Percentiles rank a stretch among this genome's conserved stretches.
Conservation (phyloP, 1,140 invertebrate species). For the Pseudomyrmex gracilis region DNA sequence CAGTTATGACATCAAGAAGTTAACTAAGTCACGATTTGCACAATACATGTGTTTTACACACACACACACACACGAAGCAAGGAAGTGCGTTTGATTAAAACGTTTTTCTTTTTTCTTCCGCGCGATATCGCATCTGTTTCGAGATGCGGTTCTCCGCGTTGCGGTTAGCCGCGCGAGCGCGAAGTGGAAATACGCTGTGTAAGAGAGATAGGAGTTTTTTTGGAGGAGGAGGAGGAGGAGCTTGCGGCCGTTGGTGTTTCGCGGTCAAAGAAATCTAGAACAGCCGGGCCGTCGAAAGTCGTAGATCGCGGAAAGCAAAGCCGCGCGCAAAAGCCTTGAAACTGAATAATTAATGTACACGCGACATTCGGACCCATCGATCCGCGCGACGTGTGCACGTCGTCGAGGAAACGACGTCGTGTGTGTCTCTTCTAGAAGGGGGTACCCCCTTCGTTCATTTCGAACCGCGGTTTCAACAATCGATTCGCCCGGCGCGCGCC, state of each 20-base stretch:
- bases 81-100: too few species aligned
- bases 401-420: not conserved
- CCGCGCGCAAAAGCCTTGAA: conserved; percentile 5
- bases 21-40: too few species aligned
- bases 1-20: too few species aligned
- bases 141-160: too few species aligned
- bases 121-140: not conserved
- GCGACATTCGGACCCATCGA: conserved; percentile 37
- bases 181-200: not conserved
- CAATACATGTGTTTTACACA: too few species aligned
- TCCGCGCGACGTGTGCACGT: conserved; percentile 3
- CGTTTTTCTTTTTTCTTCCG: not conserved
- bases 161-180: not conserved
- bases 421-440: too few species aligned
- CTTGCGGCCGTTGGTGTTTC: not conserved
- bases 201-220: not conserved
- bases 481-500: too few species aligned
- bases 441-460: not conserved
- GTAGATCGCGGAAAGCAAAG: conserved; percentile 4
- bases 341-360: conserved; percentile 69
- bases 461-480: not conserved
- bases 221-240: not conserved
- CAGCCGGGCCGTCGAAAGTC: conserved; percentile 21
- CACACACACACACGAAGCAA: too few species aligned
- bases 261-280: conserved; percentile 33